Evolutionary conservation across 1,140 invertebrate genomes (phyloP), one percentile per base, ranked within the genome.

Genomic region (Tenebrio molitor): DNA sequence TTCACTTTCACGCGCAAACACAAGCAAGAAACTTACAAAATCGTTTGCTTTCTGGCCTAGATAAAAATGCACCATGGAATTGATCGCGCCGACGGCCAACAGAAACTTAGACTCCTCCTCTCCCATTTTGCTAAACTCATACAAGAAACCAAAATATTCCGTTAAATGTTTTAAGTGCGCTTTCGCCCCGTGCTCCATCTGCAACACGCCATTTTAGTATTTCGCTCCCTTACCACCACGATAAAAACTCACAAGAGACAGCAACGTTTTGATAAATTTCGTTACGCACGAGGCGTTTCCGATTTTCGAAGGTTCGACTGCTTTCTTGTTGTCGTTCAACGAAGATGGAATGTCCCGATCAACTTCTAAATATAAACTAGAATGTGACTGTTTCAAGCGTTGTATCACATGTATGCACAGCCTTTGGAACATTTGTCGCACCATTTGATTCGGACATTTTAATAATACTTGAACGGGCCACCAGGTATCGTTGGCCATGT

Each of bases 381-480:
- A 88, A 86, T 94, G 92, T 78, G 87, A 86, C 77, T 75, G 77
- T 44, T 93, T 91, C 66, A 97, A 84, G 80, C 94, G 89, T 82
- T 95, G 93, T 81, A 97, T 96, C 15, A 97, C 95, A 83, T 97
- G 95, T 82, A 97, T 95, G 76, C 95, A 94, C 62, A 98, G 86
- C 77, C 95, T 88, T 84, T 97, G 95, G 83, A 95, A 95, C 93
- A 96, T 96, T 85, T 97, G 95, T 58, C 95, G 87, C 25, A 97
- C 94, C 89, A 96, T 95, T 86, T 97, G 95, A 87, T 97, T 97
- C 3, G 96, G 95, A 85, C 96, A 98, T 85, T 96, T 96, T 79
- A 98, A 93, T 79, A 98, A 86, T 78, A 88, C 87, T 85, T 97
- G 95, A 74, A 97, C 91, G 1, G 95, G 94, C 96, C 96, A 98